phyloP scores from a whole-genome alignment of 2,797 vertebrate genomes.

The Sebastiscus tertius region DNA sequence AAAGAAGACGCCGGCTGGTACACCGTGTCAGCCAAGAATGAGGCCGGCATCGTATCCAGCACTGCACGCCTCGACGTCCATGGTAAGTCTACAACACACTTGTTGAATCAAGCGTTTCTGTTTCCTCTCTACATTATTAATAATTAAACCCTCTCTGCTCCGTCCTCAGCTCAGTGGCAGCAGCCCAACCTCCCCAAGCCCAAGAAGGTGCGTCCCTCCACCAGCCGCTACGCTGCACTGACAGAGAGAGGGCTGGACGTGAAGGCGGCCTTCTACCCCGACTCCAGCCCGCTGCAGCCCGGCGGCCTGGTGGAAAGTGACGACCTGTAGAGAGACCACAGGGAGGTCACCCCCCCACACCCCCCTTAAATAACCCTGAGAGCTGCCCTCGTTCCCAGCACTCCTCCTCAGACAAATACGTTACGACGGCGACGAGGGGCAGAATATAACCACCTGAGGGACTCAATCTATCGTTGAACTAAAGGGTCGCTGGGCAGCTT shows the following conservation, averaged over 20 bases:
- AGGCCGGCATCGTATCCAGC: slow-evolving; percentile 96
- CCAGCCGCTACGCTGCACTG: slow-evolving; percentile 96
- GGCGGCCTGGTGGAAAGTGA: slow-evolving; percentile 95
- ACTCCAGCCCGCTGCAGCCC: slow-evolving; percentile 89
- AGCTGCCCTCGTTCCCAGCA: slow-evolving; percentile 30
- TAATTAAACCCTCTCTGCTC: background rate
- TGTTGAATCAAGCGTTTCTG: background rate
- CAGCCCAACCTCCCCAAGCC: slow-evolving; percentile 92
- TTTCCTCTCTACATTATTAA: background rate
- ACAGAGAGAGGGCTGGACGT: slow-evolving; percentile 98
- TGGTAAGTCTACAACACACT: slow-evolving; percentile 68
- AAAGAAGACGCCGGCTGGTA: slow-evolving; percentile 99
- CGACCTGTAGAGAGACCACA: slow-evolving; percentile 88
- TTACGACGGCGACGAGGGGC: slow-evolving; percentile 4
- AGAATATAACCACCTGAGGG: slow-evolving; percentile 23
- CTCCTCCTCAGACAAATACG: slow-evolving; percentile 30
- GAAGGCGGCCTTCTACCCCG: slow-evolving; percentile 97
- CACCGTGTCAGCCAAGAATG: slow-evolving; percentile 97
- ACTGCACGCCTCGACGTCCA: slow-evolving; percentile 95
- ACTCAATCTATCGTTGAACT: slow-evolving; percentile 11
- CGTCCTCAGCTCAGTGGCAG: slow-evolving; percentile 92
- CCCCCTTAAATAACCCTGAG: background rate
- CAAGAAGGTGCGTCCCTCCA: slow-evolving; percentile 94
- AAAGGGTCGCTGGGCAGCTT: slow-evolving; percentile 31
- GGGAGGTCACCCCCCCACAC: background rate